A percentile compares a stretch with the other conserved stretches of the same genome.
These are phyloP conservation scores for Clepsis dumicolana DNA, from an alignment of 2,888 invertebrate genomes.

Conservation along the genomic window DNA sequence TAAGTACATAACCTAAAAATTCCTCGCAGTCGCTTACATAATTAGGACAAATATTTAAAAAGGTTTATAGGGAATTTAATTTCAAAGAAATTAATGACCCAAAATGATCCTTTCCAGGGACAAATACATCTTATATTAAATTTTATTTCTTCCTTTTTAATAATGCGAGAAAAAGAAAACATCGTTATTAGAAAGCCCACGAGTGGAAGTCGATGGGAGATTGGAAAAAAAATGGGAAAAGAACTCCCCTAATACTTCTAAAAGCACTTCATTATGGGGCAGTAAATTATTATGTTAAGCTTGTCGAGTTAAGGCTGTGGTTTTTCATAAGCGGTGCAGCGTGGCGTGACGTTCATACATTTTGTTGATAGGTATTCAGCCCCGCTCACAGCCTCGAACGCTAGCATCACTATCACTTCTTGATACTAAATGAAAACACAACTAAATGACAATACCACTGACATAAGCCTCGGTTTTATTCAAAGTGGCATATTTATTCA, in stretches of 20 bases:
- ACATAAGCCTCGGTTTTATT: too few relatives aligned
- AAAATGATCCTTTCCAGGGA: neutral
- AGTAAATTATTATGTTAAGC: conserved; percentile 44
- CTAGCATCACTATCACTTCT: too few relatives aligned
- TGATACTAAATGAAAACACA: too few relatives aligned
- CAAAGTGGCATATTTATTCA: too few relatives aligned
- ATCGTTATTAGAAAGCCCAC: conserved; percentile 31
- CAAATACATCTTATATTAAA: conserved; percentile 2
- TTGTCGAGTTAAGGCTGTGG: conserved; percentile 30
- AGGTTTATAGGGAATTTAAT: neutral
- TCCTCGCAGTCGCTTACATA: neutral
- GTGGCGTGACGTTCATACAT: too few relatives aligned
- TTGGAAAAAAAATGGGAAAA: conserved; percentile 36
- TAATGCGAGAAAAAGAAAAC: conserved; percentile 17
- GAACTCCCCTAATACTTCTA: conserved; percentile 39
- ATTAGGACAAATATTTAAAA: conserved; percentile 15
- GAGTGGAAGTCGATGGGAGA: conserved; percentile 35
- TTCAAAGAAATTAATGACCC: conserved; percentile 3
- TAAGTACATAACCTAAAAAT: conserved; percentile 7
- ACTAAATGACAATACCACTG: too few relatives aligned
- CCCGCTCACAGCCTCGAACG: too few relatives aligned
- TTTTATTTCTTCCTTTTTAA: conserved; percentile 16
- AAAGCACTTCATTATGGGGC: conserved; percentile 44
- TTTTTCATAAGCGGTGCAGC: conserved; percentile 7
- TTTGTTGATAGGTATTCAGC: too few relatives aligned